Percentiles rank a stretch among this genome's conserved stretches.
Evolutionary conservation across 2,888 invertebrate species (phyloP).

Genomic region (Deroplatys truncata): DNA sequence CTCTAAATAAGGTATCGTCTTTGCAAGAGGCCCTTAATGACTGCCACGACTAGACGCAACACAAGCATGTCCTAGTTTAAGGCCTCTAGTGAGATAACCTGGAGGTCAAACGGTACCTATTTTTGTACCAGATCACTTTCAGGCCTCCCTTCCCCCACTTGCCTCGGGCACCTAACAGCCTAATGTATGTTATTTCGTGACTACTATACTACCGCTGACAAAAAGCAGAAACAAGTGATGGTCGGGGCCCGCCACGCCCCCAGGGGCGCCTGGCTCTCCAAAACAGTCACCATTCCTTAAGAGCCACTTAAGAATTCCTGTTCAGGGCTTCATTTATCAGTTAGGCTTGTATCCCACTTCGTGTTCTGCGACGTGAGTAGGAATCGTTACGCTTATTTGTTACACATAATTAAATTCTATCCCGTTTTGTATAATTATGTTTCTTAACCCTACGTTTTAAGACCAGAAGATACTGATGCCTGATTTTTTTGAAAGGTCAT

Average conservation of each 20-base stretch:
- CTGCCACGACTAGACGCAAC: not conserved
- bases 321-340: not conserved
- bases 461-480: too few species aligned
- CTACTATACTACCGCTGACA: not conserved
- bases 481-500: too few species aligned
- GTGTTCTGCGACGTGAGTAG: too few species aligned
- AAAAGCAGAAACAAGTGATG: not conserved
- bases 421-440: too few species aligned
- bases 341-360: too few species aligned
- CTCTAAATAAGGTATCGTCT: too few species aligned
- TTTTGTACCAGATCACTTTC: not conserved
- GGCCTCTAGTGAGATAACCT: not conserved
- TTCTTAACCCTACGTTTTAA: too few species aligned
- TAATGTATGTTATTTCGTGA: not conserved
- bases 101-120: not conserved
- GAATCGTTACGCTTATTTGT: too few species aligned
- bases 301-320: not conserved
- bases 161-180: not conserved
- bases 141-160: not conserved
- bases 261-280: not conserved
- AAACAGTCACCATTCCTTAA: not conserved
- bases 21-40: not conserved
- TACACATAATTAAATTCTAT: too few species aligned
- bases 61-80: not conserved
- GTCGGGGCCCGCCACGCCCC: not conserved